Base-by-base conservation (phyloP, 2,888 invertebrate species). In the Carterocephalus palaemon region DNA sequence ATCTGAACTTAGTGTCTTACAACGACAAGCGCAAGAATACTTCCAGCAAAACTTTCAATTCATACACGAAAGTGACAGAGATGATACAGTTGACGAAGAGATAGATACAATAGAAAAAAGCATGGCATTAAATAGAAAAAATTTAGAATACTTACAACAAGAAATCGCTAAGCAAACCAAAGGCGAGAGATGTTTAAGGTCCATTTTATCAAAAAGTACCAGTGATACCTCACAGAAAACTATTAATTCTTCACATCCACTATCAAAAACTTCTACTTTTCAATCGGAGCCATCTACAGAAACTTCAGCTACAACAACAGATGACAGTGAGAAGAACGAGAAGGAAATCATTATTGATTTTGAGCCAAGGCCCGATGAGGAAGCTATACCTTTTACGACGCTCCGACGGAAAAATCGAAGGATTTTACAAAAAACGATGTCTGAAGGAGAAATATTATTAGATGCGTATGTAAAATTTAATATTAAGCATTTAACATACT, bases 271-370 rank as follows among this genome's bases (percentile, higher is more conserved):
- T 23, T 80, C 88, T 3, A 87, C 87, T 9, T 81, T 87, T 37
- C 87, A 88, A 70, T 88, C 88, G n/a, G 88, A 88, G 55, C 82
- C 84, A 48, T 87, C 88, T 1, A 88, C 87, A 20, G 87, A 87
- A 68, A 87, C 85, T 20, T 87, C 87, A 4, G 84, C 76, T 2
- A 87, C 88, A 2, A 87, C 87, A 6, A 87, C 88, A 10, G 86
- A 85, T 51, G 87, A 88, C 32, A 86, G 89, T 67, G 87, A 90
- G 52, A 89, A 90, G 57, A 91, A 91, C 61, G 92, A 92, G 68
- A 90, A 90, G 58, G 95, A 95, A 79, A 95, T 95, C 45, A 92
- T 95, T 51, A 95, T 95, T 54, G 94, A 95, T 69, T 95, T 95
- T 70, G 95, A 95, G 75, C 95, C 95, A 3, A 89, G 91, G 51